Conservation (phyloP, 1,140 invertebrate species). For the Drosophila pruinosa region DNA sequence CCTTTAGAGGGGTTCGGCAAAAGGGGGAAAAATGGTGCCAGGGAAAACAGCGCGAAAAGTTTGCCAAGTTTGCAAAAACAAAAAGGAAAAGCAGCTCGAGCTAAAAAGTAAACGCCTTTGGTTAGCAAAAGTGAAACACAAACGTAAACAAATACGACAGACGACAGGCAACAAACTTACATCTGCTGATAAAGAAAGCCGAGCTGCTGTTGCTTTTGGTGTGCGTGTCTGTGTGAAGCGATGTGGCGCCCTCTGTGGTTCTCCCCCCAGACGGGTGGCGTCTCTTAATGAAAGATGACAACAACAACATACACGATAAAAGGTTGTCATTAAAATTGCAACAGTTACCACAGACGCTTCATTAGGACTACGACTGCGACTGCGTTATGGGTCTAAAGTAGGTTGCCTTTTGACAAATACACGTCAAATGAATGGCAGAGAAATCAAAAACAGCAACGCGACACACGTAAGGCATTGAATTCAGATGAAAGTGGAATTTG, state of each 20-base stretch:
- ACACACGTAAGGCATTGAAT: constrained; percentile 61
- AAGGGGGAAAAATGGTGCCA: constrained; percentile 52
- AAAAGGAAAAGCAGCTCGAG: constrained; percentile 37
- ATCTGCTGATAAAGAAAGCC: constrained; percentile 76
- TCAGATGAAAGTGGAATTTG: constrained; percentile 73
- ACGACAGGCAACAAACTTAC: constrained; percentile 57
- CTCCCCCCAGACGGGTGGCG: constrained; percentile 12
- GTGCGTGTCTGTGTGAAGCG: constrained; percentile 6
- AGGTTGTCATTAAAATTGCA: constrained; percentile 79
- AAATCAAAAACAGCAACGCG: constrained; percentile 6
- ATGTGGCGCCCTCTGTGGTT: not conserved
- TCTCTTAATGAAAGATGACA: constrained; percentile 75
- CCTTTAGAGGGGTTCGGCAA: constrained; percentile 40
- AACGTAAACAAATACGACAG: constrained; percentile 69
- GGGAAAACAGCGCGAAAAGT: constrained; percentile 37
- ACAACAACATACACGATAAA: constrained; percentile 72
- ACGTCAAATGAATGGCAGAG: constrained; percentile 23
- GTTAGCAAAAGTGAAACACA: constrained; percentile 73
- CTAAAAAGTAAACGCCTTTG: constrained; percentile 70
- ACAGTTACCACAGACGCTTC: constrained; percentile 43
- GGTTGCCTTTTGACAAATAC: constrained; percentile 72
- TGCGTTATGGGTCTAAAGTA: constrained; percentile 54
- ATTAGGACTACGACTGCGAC: constrained; percentile 47
- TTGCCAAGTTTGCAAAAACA: constrained; percentile 32
- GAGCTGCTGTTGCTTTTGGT: constrained; percentile 3